Conservation (phyloP, 1,140 invertebrate genomes). For the Zaprionus africanus region DNA sequence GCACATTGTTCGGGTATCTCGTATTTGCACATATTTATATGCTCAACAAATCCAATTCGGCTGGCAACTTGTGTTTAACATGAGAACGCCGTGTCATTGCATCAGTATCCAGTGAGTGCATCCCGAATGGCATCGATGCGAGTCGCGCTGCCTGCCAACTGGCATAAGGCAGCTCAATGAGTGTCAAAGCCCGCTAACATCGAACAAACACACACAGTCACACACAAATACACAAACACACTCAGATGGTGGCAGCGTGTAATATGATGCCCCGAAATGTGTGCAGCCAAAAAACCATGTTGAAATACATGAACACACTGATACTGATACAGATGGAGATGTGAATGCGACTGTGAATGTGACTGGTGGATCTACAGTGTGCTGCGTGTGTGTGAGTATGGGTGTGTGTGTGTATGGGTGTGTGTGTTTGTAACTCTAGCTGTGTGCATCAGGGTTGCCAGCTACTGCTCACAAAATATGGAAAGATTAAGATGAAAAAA, state of each 20-base stretch:
- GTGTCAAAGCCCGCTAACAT: conserved; percentile 57
- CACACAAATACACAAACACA: background rate
- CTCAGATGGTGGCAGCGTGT: background rate
- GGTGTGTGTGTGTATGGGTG: conserved; percentile 6
- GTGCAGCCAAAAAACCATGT: conserved; percentile 59
- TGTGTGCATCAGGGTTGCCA: conserved; percentile 19
- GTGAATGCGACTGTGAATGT: conserved; percentile 11
- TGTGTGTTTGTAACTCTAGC: conserved; percentile 27
- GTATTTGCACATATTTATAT: conserved; percentile 22
- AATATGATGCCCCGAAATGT: conserved; percentile 41
- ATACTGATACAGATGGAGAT: background rate
- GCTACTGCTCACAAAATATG: no score
- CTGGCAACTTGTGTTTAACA: conserved; percentile 42
- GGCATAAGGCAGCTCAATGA: conserved; percentile 65
- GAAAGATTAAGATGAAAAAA: no score
- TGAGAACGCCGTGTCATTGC: conserved; percentile 45
- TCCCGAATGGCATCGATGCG: conserved; percentile 42
- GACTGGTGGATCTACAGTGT: background rate
- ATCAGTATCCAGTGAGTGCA: conserved; percentile 42
- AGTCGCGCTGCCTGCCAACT: conserved; percentile 46
- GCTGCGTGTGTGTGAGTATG: conserved; percentile 16
- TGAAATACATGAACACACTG: conserved; percentile 23
- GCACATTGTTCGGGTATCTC: conserved; percentile 19
- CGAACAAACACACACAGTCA: conserved; percentile 13
- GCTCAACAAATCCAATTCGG: conserved; percentile 46